phyloP scores from a whole-genome alignment of 2,797 vertebrate species.

The Dermochelys coriacea region DNA sequence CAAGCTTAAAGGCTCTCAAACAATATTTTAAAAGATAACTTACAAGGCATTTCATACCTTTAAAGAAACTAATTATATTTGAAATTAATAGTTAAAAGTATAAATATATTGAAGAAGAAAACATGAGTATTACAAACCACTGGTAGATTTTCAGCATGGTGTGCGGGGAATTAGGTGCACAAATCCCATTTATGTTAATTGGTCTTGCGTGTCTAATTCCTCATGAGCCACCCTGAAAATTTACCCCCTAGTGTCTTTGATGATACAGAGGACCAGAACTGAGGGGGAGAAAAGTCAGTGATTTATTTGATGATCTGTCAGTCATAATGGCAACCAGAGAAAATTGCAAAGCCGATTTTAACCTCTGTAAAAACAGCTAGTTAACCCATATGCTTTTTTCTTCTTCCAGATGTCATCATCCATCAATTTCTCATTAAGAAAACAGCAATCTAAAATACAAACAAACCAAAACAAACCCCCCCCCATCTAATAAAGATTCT shows the following conservation, averaged over 20 bases:
- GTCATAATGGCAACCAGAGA: slow-evolving; percentile 81
- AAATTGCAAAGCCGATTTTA: slow-evolving; percentile 83
- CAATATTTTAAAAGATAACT: slow-evolving; percentile 75
- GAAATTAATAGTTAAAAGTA: slow-evolving; percentile 84
- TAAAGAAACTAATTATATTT: slow-evolving; percentile 81
- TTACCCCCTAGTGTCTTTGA: slow-evolving; percentile 79
- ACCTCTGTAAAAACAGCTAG: slow-evolving; percentile 83
- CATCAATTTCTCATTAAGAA: slow-evolving; percentile 86
- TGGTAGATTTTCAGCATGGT: slow-evolving; percentile 75
- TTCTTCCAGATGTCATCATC: slow-evolving; percentile 84
- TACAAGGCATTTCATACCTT: slow-evolving; percentile 76
- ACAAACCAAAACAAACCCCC: slow-evolving; percentile 28
- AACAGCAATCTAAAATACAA: slow-evolving; percentile 71
- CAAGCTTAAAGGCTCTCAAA: slow-evolving; percentile 70
- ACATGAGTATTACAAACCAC: slow-evolving; percentile 79
- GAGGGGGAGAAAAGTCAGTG: slow-evolving; percentile 69
- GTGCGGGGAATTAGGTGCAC: slow-evolving; percentile 83
- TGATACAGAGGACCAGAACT: slow-evolving; percentile 71
- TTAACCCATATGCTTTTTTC: slow-evolving; percentile 82
- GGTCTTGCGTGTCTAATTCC: slow-evolving; percentile 80
- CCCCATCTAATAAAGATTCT: slow-evolving; percentile 39
- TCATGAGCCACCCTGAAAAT: slow-evolving; percentile 67
- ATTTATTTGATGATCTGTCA: slow-evolving; percentile 85
- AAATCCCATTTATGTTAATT: slow-evolving; percentile 85
- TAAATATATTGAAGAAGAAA: slow-evolving; percentile 84